A percentile compares a stretch with the other conserved stretches of the same genome.
phyloP scores from a whole-genome alignment of 2,888 invertebrate species.

The Pogonocherus hispidulus region DNA sequence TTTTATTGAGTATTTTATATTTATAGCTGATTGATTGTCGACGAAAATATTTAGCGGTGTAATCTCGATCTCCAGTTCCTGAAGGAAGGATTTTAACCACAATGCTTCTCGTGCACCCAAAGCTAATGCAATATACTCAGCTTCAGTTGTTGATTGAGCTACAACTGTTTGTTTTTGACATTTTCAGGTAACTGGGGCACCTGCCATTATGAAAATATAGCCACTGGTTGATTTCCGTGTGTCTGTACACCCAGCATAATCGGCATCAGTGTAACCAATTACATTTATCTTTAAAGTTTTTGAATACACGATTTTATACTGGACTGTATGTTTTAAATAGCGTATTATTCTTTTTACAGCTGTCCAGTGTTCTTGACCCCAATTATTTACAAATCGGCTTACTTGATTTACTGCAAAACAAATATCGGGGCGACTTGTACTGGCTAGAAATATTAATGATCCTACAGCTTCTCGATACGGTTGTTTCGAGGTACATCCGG shows the following conservation, averaged over 20 bases:
- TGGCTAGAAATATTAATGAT: neutral
- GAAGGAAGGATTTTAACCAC: too few species aligned
- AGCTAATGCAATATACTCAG: conserved; percentile 1
- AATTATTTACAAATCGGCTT: neutral
- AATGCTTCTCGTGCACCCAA: neutral
- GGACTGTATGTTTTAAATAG: neutral
- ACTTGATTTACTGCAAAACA: neutral
- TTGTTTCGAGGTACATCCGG: neutral
- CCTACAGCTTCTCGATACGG: neutral
- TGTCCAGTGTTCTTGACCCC: neutral
- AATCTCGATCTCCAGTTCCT: too few species aligned
- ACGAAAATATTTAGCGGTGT: too few species aligned
- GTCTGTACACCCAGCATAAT: conserved; percentile 13
- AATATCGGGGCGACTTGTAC: neutral
- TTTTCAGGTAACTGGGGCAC: neutral
- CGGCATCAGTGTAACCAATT: neutral
- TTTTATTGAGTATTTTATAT: too few species aligned
- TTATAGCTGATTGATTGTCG: too few species aligned
- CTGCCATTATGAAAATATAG: neutral
- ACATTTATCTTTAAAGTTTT: neutral
- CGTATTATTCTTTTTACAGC: neutral
- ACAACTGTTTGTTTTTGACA: neutral
- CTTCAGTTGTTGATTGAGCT: neutral
- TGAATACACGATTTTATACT: neutral
- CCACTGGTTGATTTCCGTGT: conserved; percentile 9